Base-by-base conservation (phyloP, 1,140 invertebrate genomes). In the Heliconius eleuchia region DNA sequence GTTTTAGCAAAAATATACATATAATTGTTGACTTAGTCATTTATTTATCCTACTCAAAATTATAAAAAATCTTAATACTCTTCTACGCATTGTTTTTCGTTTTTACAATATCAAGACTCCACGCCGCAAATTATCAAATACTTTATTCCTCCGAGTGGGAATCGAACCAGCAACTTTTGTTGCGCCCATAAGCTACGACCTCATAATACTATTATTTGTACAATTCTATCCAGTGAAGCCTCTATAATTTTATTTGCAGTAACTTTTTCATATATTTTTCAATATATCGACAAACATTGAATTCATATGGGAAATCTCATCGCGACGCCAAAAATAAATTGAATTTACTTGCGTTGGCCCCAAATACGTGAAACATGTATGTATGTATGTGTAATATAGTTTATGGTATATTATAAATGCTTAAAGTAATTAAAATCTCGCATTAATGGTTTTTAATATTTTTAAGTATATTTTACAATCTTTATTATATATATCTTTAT, bases 241-340 rank as follows among this genome's bases (percentile, higher is more conserved):
- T 55, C 16, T 74, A 74, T 74, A 50, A 71, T 71, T 71, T 39
- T 71, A 39, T 71, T 34, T 71, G 71, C 81, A 78, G 52, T 74
- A 77, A 80, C 42, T 77, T 80, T 77, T 73, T 80, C 75, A 73
- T 80, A 77, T 77, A 55, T 55, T 73, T 83, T 84, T 83, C 81
- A 85, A 87, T 86, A 85, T 84, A 83, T 81, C 81, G 83, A 83
- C 74, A 57, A 85, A 86, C 84, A 86, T 76, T 70, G 81, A 84
- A 89, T 83, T 66, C 88, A 80, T 87, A 76, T 82, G 89, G 89
- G 91, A 92, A 92, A 91, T 92, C 90, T 89, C 76, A 76, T 73
- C 77, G 79, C 79, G 52, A 73, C 74, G 82, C 80, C 82, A 83
- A 86, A 89, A 87, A 88, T 86, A 91, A 91, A 92, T 91, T 91